These are phyloP conservation scores for Adelognathus sp. DNA, from an alignment of 2,888 invertebrate species.

Conservation along the genomic window DNA sequence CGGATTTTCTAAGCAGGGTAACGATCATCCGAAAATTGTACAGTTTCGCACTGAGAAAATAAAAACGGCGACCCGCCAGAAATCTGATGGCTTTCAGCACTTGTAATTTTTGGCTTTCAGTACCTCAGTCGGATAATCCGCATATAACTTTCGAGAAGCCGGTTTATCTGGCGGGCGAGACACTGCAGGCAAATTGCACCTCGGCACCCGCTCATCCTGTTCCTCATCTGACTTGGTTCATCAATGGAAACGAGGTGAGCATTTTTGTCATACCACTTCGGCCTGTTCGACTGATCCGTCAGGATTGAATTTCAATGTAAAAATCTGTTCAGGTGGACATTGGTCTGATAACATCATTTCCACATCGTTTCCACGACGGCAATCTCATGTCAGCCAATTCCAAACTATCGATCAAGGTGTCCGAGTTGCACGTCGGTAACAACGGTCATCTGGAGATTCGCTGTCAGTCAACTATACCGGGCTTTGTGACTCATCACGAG, in stretches of 20 bases:
- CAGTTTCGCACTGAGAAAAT: neutral
- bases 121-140: conserved; percentile 87
- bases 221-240: conserved; percentile 90
- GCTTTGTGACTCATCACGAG: conserved; percentile 87
- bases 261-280: neutral
- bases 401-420: conserved; percentile 88
- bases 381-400: conserved; percentile 83
- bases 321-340: conserved; percentile 70
- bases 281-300: neutral
- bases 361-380: conserved; percentile 68
- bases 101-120: conserved; percentile 74
- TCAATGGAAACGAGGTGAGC: conserved; percentile 88
- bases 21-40: too few relatives aligned
- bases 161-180: conserved; percentile 86
- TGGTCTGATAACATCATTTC: conserved; percentile 71
- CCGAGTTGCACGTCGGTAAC: conserved; percentile 87
- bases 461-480: conserved; percentile 90
- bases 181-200: conserved; percentile 88
- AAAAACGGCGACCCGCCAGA: neutral
- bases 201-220: conserved; percentile 88
- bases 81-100: conserved; percentile 3
- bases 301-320: neutral
- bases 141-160: conserved; percentile 88
- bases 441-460: conserved; percentile 88
- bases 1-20: too few relatives aligned